Evolutionary conservation across 23 tunicate species (phyloP).

Genomic region (Halocynthia aurantium): DNA sequence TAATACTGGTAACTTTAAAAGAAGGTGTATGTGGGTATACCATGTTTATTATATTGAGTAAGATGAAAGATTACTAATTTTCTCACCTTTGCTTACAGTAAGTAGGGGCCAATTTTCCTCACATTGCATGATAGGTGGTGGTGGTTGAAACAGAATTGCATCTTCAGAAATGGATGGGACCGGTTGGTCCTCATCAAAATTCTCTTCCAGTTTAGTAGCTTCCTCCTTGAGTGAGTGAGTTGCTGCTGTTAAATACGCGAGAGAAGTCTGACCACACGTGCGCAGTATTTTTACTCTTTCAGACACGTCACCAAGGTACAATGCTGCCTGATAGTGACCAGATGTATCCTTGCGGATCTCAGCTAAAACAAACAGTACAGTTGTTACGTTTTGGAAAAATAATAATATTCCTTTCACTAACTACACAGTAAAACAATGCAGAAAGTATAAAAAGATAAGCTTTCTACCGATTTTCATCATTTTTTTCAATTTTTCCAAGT

Average conservation of each 20-base stretch:
- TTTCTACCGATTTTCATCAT: conserved; percentile 96
- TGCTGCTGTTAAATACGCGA: conserved; percentile 97
- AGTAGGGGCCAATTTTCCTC: conserved; percentile 98
- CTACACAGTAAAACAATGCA: not conserved
- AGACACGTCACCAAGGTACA: conserved; percentile 90
- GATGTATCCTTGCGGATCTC: conserved; percentile 93
- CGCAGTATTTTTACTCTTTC: conserved; percentile 72
- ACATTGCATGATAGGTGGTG: conserved; percentile 67
- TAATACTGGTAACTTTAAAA: too few species aligned
- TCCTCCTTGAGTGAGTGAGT: conserved; percentile 85
- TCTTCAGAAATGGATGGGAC: conserved; percentile 43
- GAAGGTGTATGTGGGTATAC: too few species aligned
- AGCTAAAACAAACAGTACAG: conserved; percentile 25
- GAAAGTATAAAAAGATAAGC: not conserved
- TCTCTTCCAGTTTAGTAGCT: conserved; percentile 62
- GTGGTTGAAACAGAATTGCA: conserved; percentile 87
- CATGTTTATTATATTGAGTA: too few species aligned
- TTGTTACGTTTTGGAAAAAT: not conserved
- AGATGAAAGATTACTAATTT: too few species aligned
- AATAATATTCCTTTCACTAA: too few species aligned
- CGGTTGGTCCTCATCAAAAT: conserved; percentile 42
- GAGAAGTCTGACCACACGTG: conserved; percentile 82
- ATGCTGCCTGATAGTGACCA: conserved; percentile 91
- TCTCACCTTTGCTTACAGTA: conserved; percentile 83
- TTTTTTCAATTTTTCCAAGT: conserved; percentile 82